Evolutionary conservation across 2,797 vertebrate species (phyloP), one percentile per base, ranked within the genome.

Genomic region (Eutrigla gurnardus): DNA sequence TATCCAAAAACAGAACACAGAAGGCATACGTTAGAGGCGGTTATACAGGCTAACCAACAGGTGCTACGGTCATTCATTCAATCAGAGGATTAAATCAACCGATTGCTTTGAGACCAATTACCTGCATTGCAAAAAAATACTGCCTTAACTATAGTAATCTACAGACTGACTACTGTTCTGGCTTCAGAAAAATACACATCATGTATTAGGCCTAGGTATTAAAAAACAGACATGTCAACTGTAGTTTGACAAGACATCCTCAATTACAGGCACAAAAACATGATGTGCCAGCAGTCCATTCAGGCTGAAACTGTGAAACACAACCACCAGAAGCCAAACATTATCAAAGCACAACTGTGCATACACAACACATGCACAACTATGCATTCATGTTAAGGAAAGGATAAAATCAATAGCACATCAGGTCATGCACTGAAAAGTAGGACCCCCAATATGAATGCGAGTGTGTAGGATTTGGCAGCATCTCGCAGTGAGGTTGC

Each of bases 1-100:
- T 46, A 71, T 82, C 66, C 65, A 70, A 69, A 74, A 73, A 61
- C 47, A 71, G 55, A 53, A 53, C 46, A 61, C 37, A 7, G n/a
- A 6, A 14, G n/a, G 3, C 40, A 12, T 18, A 14, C 18, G 64
- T 61, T 33, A n/a, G 8, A 40, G 25, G 9, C 11, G n/a, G 9
- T 60, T 49, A 33, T 11, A 71, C 7, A 2, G 13, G 15, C 4
- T 71, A 46, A 53, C 3, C 18, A 64, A 32, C 47, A 58, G 32
- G 35, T 14, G 61, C 17, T 13, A 3, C 6, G 37, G 17, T 75
- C 14, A 61, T 42, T 58, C 4, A 57, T 32, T 70, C 35, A 74
- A 42, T 45, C 9, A 74, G 8, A 59, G 43, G 6, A 66, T 65
- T 47, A 52, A 11, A 55, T 65, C 8, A 46, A 54, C 13, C 40